Percentiles rank a stretch among this genome's conserved stretches.
Conservation (phyloP, 2,113 vertebrate species). For the Megaceryle torquata region DNA sequence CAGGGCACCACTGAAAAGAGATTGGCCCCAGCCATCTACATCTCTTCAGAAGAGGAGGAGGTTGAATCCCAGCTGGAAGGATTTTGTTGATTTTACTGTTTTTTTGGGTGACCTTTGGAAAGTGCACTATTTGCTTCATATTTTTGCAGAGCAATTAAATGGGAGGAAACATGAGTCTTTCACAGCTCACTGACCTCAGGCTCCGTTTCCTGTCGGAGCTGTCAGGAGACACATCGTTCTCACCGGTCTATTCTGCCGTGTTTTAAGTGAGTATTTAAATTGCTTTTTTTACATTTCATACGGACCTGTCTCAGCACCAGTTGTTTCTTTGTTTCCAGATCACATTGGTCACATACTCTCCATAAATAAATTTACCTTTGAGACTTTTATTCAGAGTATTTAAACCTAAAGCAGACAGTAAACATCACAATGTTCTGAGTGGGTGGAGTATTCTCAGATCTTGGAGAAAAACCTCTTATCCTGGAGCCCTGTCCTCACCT, state of each 20-base stretch:
- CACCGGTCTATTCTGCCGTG: background rate
- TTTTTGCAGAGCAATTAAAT: slow-evolving; percentile 35
- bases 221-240: slow-evolving; percentile 22
- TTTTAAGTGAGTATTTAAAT: slow-evolving; percentile 3
- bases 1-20: too few relatives aligned
- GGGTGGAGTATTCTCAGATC: background rate
- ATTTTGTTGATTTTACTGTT: background rate
- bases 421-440: rapidly evolving
- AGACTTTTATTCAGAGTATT: background rate
- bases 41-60: background rate
- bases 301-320: background rate
- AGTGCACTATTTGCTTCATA: background rate
- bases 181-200: slow-evolving; percentile 42
- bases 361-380: background rate
- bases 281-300: background rate
- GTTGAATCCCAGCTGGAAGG: background rate
- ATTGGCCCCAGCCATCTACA: too few relatives aligned
- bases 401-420: background rate
- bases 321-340: background rate
- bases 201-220: background rate
- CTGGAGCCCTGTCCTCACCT: background rate
- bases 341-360: background rate
- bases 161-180: slow-evolving; percentile 27
- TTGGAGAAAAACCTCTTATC: background rate
- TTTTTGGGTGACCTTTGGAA: background rate